phyloP scores from a whole-genome alignment of 2,888 invertebrate genomes.

The Sisyra terminalis region DNA sequence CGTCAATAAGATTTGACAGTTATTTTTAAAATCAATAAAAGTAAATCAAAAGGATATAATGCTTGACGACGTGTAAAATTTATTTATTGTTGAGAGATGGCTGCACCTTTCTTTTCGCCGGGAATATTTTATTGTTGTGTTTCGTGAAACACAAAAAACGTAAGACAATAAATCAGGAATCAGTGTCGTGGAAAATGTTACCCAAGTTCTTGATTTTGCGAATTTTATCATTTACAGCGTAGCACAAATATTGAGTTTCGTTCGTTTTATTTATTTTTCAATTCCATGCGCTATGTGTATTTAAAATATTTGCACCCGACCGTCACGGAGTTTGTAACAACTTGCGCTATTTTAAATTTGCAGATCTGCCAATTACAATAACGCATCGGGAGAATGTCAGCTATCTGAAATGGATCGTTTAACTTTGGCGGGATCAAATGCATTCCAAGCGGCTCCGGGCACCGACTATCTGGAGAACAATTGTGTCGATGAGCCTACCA shows the following conservation, averaged over 20 bases:
- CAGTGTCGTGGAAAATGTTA: constrained; percentile 8
- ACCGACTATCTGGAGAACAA: constrained; percentile 82
- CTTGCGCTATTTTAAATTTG: background rate
- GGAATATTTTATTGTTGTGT: constrained; percentile 8
- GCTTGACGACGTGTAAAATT: constrained; percentile 5
- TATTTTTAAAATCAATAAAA: constrained; percentile 7
- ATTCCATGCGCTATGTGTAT: background rate
- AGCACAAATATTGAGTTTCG: background rate
- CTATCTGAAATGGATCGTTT: constrained; percentile 84
- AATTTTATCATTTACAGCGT: background rate
- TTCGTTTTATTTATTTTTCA: background rate
- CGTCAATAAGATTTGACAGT: constrained; percentile 5
- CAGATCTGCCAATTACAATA: constrained; percentile 86
- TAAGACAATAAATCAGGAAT: constrained; percentile 9
- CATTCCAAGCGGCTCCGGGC: constrained; percentile 38
- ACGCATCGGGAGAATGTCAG: constrained; percentile 70
- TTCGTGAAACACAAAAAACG: constrained; percentile 2
- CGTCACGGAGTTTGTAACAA: background rate
- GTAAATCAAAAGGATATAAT: constrained; percentile 6
- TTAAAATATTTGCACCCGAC: no score
- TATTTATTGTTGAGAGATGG: background rate
- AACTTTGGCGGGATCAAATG: constrained; percentile 66
- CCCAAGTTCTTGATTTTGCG: background rate
- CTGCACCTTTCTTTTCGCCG: background rate
- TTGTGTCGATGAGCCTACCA: constrained; percentile 87